Conservation (phyloP, 1,140 invertebrate genomes). For the Brachionus manjavacas region DNA sequence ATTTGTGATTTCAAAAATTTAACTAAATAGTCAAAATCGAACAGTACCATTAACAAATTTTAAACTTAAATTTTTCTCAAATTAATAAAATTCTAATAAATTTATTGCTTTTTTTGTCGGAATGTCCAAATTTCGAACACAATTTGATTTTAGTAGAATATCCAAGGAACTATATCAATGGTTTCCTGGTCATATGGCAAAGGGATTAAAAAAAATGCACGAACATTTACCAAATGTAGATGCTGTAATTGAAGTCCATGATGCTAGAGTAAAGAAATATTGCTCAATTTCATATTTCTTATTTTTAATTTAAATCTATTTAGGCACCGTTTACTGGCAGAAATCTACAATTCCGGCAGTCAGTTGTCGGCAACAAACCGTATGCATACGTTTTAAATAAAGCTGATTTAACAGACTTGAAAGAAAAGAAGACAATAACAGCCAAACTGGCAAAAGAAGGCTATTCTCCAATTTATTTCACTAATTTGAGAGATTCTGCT, state of each 20-base stretch:
- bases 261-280: neutral
- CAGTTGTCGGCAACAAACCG: slow-evolving; percentile 14
- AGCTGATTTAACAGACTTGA: slow-evolving; percentile 15
- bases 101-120: no score
- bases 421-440: neutral
- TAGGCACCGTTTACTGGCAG: slow-evolving; percentile 25
- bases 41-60: no score
- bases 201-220: slow-evolving; percentile 41
- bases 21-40: no score
- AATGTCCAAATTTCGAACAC: slow-evolving; percentile 6
- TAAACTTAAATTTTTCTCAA: no score
- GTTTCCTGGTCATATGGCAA: slow-evolving; percentile 43
- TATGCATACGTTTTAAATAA: slow-evolving; percentile 39
- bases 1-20: no score
- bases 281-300: neutral
- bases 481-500: slow-evolving; percentile 1
- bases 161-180: slow-evolving; percentile 39
- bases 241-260: slow-evolving; percentile 43
- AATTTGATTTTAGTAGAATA: slow-evolving; percentile 24
- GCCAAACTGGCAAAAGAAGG: neutral
- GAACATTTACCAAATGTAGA: slow-evolving; percentile 32
- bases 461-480: slow-evolving; percentile 34
- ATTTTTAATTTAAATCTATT: neutral
- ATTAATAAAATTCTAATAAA: no score
- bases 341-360: neutral